Percentiles rank a stretch among this genome's conserved stretches.
Conservation (phyloP, 2,797 vertebrate species). For the Manis pentadactyla region DNA sequence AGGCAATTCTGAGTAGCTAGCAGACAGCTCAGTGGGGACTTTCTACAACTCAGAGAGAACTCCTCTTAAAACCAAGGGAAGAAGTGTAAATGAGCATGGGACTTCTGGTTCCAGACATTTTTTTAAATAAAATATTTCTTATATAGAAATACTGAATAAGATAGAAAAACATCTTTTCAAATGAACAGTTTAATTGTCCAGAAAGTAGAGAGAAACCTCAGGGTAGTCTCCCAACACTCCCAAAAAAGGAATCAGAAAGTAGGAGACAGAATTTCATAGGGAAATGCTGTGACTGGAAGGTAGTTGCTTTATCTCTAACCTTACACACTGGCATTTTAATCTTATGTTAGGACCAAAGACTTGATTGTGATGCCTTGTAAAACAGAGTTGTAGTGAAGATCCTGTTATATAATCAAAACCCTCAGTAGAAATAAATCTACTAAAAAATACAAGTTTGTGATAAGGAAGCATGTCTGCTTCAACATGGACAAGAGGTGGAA, state of each 20-base stretch:
- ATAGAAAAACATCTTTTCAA: background rate
- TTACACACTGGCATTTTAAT: background rate
- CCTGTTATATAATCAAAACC: background rate
- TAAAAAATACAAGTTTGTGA: background rate
- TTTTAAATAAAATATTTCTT: too few species aligned
- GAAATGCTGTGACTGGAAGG: background rate
- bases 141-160: background rate
- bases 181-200: background rate
- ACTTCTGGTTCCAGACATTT: background rate
- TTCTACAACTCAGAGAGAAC: background rate
- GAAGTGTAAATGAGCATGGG: background rate
- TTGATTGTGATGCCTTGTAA: background rate
- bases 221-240: background rate
- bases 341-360: background rate
- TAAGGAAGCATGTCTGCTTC: background rate
- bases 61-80: background rate
- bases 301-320: background rate
- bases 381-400: background rate
- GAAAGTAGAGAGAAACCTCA: background rate
- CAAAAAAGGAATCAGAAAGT: background rate
- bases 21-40: background rate
- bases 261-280: background rate
- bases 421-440: background rate
- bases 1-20: background rate
- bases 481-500: background rate